Base-by-base conservation (phyloP, 2,113 vertebrate species). In the Gyps fulvus region DNA sequence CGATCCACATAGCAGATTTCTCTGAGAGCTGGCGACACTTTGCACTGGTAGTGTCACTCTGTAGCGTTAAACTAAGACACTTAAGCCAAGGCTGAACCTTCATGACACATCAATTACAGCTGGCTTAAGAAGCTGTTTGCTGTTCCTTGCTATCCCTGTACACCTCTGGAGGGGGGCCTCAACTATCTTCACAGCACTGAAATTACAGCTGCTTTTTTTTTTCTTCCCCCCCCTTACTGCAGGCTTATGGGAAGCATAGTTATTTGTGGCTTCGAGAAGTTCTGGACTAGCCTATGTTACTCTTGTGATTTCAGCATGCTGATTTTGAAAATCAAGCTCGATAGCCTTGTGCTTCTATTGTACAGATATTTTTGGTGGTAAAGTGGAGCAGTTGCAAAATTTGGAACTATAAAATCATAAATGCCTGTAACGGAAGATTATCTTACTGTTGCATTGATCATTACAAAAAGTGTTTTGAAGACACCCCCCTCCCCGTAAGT, bases 211-310 rank as follows among this genome's bases (percentile, higher is more conserved):
- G 18, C 12, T 3, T 8, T 14, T 40, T n/a, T 43, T 26, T 6
- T 11, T 6, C 2, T 4, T 4, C 4, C 2, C 0, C 0, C 7
- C 6, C 7, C 19, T 31, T 42, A 38, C 26, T 49, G 7, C 36
- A 71, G 17, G 34, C 16, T 66, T 18, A 1, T 31, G 63, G 34
- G 21, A 87, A 66, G 34, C 0, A 0, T 23, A 74, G 19, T 26
- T 59, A 7, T 7, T n/a, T 72, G 49, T 10, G 34, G 4, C 9
- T 72, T 71, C 23, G 15, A 47, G 52, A 18, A 77, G 6, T 47
- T 83, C 45, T 70, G 49, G 43, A 47, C 36, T 55, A 31, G 38
- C 16, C 6, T 22, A 0, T 29, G 13, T 55, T 74, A 25, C 62
- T 54, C 34, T 72, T 49, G n/a, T 72, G 45, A 19, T 83, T 93